Evolutionary conservation across 2,797 vertebrate genomes (phyloP).

Genomic region (Xenops minutus): DNA sequence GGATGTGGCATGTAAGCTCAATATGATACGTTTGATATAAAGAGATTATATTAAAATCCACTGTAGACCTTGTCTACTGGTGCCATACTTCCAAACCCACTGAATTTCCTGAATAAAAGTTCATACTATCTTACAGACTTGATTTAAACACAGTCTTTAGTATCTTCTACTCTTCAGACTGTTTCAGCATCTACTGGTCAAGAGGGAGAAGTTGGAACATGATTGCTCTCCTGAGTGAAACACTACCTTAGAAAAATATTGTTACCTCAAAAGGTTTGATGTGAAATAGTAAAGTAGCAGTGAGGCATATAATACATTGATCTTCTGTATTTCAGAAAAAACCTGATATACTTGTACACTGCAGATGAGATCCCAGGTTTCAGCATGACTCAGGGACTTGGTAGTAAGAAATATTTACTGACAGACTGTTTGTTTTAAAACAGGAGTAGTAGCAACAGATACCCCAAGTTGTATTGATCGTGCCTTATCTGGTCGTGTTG

Average conservation of each 20-base stretch:
- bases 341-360: not conserved
- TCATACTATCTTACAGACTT: not conserved
- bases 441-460: not conserved
- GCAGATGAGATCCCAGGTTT: not conserved
- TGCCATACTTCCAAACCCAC: not conserved
- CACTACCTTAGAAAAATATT: not conserved
- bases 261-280: not conserved
- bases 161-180: not conserved
- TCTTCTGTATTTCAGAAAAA: not conserved
- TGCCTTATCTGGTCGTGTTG: not conserved
- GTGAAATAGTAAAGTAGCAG: not conserved
- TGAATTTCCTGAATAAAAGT: not conserved
- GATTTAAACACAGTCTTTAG: not conserved
- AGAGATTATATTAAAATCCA: not conserved
- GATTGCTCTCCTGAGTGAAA: not conserved
- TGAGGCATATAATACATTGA: not conserved
- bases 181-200: not conserved
- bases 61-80: not conserved
- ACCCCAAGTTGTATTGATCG: not conserved
- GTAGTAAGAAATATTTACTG: not conserved
- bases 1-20: not conserved
- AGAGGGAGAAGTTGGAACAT: not conserved
- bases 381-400: not conserved
- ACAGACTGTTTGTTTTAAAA: not conserved
- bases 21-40: not conserved